Evolutionary conservation across 2,888 invertebrate species (phyloP), one percentile per base, ranked within the genome.

Genomic region (Oligia fasciuncula): DNA sequence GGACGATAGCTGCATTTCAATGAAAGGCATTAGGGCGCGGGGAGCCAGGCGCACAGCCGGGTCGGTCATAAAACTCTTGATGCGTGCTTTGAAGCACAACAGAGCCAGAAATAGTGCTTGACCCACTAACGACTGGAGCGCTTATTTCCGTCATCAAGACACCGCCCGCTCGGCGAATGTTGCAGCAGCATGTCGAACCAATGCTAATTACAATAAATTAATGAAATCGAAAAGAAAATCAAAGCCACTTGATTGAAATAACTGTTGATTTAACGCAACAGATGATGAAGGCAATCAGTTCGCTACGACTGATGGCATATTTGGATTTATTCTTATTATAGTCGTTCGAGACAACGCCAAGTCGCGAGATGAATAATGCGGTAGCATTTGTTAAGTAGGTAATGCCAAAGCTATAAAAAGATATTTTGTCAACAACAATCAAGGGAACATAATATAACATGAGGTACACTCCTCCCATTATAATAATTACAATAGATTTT

Each of bases 71-170:
- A 94, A 94, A 93, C 91, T 93, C 90, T 90, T 91, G 91, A 94
- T 93, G 94, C 94, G 93, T 93, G 93, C 93, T 92, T 92, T 94
- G 92, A 92, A 94, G 93, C 93, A 95, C 95, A 95, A 94, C 95
- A 92, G 93, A 91, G 93, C 93, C 95, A 94, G 94, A 95, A 97
- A 97, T 96, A 97, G 95, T 95, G 91, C 91, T 95, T 96, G 96
- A 96, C 96, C 96, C 94, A 97, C 92, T 96, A 95, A 95, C 94
- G 94, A 93, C 96, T 96, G 96, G 96, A 96, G 93, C 94, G 95
- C 94, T 95, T 96, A 96, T 96, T 96, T 96, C 96, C 96, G 96
- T 95, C 96, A 95, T 95, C 95, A 94, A 94, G 91, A 93, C 91
- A 91, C 90, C 90, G 93, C 89, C 91, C 91, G 91, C 87, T 91